Conservation (phyloP, 2,888 invertebrate species). For the Thysanoteuthis rhombus region DNA sequence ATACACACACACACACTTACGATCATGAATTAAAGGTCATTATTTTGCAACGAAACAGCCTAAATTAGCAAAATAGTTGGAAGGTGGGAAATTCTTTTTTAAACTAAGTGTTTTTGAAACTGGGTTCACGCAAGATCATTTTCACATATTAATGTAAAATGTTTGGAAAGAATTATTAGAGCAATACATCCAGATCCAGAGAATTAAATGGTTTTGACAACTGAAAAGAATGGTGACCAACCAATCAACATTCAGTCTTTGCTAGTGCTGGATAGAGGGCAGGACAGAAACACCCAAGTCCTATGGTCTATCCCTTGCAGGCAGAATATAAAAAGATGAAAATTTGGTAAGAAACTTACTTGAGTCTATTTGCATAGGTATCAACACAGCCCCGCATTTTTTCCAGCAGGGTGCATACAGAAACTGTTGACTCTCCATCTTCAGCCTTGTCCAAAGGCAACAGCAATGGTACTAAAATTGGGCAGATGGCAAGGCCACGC, state of each 20-base stretch:
- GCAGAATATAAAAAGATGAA: too few relatives aligned
- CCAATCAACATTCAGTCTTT: too few relatives aligned
- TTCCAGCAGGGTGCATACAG: constrained; percentile 81
- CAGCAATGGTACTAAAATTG: constrained; percentile 69
- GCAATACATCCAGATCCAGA: too few relatives aligned
- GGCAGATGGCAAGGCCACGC: constrained; percentile 78
- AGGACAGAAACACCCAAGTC: too few relatives aligned
- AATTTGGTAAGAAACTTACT: too few relatives aligned
- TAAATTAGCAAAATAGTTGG: neutral
- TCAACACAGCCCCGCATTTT: constrained; percentile 92
- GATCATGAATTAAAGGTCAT: neutral
- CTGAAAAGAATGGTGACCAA: too few relatives aligned
- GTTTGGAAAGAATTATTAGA: neutral
- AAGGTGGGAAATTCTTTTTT: neutral
- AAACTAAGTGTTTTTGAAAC: neutral
- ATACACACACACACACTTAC: too few relatives aligned
- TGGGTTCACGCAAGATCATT: neutral
- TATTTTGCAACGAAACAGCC: neutral
- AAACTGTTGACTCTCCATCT: constrained; percentile 68
- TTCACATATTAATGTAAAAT: neutral
- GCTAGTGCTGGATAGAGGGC: too few relatives aligned
- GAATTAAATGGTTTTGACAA: too few relatives aligned
- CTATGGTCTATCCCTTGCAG: too few relatives aligned
- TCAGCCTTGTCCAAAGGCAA: constrained; percentile 70
- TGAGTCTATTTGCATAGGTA: constrained; percentile 78